These are phyloP conservation scores for Argyresthia albistria DNA, from an alignment of 2,888 invertebrate genomes.

Conservation along the genomic window DNA sequence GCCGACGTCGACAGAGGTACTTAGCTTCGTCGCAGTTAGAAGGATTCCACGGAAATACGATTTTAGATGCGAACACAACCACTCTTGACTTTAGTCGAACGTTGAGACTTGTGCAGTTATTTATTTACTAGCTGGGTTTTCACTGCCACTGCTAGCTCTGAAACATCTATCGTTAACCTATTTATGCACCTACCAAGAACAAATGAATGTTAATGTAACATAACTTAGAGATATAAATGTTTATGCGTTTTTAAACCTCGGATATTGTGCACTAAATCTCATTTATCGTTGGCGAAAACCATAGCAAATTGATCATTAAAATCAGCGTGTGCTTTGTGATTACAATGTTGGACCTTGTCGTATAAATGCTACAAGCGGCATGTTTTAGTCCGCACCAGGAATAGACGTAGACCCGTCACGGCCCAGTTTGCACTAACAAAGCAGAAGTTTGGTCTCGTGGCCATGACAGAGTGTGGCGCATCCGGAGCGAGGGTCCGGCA, in stretches of 20 bases:
- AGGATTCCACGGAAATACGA: slow-evolving; percentile 71
- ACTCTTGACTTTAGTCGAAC: too few relatives aligned
- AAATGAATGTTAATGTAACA: neutral
- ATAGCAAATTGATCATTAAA: slow-evolving; percentile 24
- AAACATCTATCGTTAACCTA: slow-evolving; percentile 2
- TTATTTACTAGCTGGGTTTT: slow-evolving; percentile 1
- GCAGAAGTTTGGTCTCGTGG: slow-evolving; percentile 30
- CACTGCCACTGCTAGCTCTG: slow-evolving; percentile 6
- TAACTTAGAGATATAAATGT: neutral
- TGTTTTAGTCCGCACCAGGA: slow-evolving; percentile 23
- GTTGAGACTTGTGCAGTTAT: neutral
- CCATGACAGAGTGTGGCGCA: slow-evolving; percentile 30
- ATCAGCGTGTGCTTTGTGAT: slow-evolving; percentile 28
- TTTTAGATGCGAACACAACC: slow-evolving; percentile 37
- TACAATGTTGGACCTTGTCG: slow-evolving; percentile 39
- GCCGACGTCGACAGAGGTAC: slow-evolving; percentile 53
- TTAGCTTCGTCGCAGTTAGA: slow-evolving; percentile 57
- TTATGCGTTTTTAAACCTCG: slow-evolving; percentile 3
- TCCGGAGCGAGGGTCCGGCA: slow-evolving; percentile 18
- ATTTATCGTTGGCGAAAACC: slow-evolving; percentile 18
- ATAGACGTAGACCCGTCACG: slow-evolving; percentile 50
- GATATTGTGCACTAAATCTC: neutral
- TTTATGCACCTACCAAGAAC: neutral
- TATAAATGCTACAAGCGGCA: slow-evolving; percentile 35
- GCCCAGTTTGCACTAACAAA: slow-evolving; percentile 46